phyloP scores from a whole-genome alignment of 1,140 invertebrate genomes.

The Drosophila triauraria region DNA sequence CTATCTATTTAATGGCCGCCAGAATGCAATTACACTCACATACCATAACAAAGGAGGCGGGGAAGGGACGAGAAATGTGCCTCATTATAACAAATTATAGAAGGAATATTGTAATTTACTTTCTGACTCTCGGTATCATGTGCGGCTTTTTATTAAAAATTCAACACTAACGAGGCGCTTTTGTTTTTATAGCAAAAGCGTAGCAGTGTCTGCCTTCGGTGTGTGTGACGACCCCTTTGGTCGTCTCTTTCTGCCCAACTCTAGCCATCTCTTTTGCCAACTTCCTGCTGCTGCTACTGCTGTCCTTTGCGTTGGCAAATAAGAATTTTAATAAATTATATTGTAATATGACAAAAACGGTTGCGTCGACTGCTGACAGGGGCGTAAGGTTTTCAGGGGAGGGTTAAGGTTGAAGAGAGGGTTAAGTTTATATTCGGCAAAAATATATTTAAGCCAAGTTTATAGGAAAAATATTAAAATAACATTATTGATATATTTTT shows the following conservation, averaged over 20 bases:
- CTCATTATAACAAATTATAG: constrained; percentile 47
- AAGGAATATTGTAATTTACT: constrained; percentile 52
- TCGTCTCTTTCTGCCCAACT: constrained; percentile 23
- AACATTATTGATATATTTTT: too few relatives aligned
- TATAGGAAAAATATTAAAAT: not conserved
- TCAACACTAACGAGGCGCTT: constrained; percentile 62
- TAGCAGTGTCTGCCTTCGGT: not conserved
- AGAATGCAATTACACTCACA: constrained; percentile 53
- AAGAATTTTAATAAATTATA: constrained; percentile 82
- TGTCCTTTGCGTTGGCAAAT: constrained; percentile 56
- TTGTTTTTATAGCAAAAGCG: constrained; percentile 48
- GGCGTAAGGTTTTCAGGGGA: constrained; percentile 13
- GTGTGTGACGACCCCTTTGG: not conserved
- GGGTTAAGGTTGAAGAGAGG: not conserved
- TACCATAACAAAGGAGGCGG: not conserved
- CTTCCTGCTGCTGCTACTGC: constrained; percentile 6
- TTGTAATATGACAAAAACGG: constrained; percentile 70
- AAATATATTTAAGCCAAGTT: not conserved
- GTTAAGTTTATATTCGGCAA: not conserved
- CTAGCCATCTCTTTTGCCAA: constrained; percentile 2
- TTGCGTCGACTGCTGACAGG: constrained; percentile 16
- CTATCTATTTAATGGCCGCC: constrained; percentile 41
- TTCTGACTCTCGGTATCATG: constrained; percentile 48
- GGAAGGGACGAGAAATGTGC: constrained; percentile 1
- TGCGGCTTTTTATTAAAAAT: constrained; percentile 68